Evolutionary conservation across 2,113 vertebrate genomes (phyloP).

Genomic region (Strix uralensis): DNA sequence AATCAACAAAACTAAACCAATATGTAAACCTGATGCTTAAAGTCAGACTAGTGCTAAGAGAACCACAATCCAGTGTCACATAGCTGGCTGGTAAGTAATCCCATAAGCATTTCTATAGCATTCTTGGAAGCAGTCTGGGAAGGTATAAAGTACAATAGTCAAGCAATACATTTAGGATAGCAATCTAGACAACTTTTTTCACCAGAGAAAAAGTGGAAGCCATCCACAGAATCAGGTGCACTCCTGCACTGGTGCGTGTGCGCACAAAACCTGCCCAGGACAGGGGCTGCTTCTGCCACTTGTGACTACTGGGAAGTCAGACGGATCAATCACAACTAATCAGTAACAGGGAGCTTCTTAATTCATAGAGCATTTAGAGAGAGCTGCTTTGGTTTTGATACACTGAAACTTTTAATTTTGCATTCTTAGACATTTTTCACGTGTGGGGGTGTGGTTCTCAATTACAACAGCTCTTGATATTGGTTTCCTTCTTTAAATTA

Average conservation of each 20-base stretch:
- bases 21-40: neutral
- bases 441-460: neutral
- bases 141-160: fast-evolving
- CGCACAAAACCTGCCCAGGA: neutral
- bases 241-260: fast-evolving
- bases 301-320: fast-evolving
- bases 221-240: neutral
- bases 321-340: too few species aligned
- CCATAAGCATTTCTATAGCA: neutral
- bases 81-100: neutral
- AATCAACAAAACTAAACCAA: neutral
- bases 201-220: neutral
- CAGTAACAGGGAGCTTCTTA: neutral
- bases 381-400: neutral
- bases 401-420: neutral
- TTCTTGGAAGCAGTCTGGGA: neutral
- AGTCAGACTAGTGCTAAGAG: neutral
- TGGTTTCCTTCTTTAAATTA: neutral
- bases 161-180: neutral
- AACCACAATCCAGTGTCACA: neutral
- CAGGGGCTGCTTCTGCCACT: neutral
- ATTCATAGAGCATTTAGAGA: neutral
- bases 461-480: neutral
- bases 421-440: neutral
- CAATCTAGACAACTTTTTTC: neutral